Base-by-base conservation (phyloP, 1,140 invertebrate species). In the Asobara japonica region DNA sequence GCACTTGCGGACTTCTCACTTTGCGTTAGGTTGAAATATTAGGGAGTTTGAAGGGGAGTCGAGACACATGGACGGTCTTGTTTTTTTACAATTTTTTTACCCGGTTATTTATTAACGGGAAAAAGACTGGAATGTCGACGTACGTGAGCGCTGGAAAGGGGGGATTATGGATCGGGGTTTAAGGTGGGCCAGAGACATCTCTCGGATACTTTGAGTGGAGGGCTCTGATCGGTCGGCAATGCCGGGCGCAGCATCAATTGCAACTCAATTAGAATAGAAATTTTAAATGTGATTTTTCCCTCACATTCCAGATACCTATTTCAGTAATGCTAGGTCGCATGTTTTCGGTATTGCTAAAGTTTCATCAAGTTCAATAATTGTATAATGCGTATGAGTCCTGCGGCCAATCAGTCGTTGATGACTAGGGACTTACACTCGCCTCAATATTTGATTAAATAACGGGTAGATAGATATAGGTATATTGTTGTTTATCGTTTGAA, bases 111-210 rank as follows among this genome's bases (percentile, higher is more conserved):
- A 18, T 56, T 25, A 25, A 56, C 51, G 51, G 22, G 22, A 56
- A 56, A 56, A 56, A 56, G 18, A 56, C 51, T 56, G 51, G 51
- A 56, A 56, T 56, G 51, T 56, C 51, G 51, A 56, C 7, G 22
- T 3, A 56, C 3, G 22, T 20, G 25, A 2, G 22, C 0, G 25
- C 20, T 56, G 18, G 51, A 56, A 22, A 56, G 18, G 20, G n/a
- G n/a, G 16, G 22, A 56, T 56, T 56, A 56, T 56, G 51, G 51
- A 56, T 56, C 16, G n/a, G 51, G 51, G 1, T 56, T 25, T 56
- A 25, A 25, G n/a, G 7, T 10, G 51, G 3, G 51, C 11, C 3
- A 22, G 20, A 5, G 51, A 22, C 51, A 56, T 56, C 51, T 25
- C 0, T 18, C 51, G 51, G 51, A n/a, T 6, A 18, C 4, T 10